Evolutionary conservation across 2,888 invertebrate species (phyloP).

Genomic region (Drosophila picticornis): DNA sequence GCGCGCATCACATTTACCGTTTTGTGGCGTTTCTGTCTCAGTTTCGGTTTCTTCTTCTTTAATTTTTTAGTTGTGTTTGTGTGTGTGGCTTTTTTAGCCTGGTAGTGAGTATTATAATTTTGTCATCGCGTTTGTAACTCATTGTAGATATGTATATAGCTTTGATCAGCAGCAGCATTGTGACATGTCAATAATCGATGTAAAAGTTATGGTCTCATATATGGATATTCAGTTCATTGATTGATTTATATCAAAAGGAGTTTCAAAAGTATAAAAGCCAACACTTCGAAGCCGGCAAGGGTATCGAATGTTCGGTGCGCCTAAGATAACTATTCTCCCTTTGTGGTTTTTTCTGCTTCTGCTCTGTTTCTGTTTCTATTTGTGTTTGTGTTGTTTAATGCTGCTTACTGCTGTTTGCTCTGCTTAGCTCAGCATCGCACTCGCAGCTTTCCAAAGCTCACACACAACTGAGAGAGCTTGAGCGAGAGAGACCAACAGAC

Average conservation of each 20-base stretch:
- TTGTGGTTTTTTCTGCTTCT: slow-evolving; percentile 31
- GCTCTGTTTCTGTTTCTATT: slow-evolving; percentile 49
- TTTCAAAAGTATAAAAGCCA: not conserved
- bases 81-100: not conserved
- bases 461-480: slow-evolving; percentile 26
- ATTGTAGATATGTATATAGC: not conserved
- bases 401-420: slow-evolving; percentile 41
- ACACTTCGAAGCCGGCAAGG: not conserved
- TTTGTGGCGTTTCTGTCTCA: slow-evolving; percentile 58
- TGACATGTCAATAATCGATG: not conserved
- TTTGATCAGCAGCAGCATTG: not conserved
- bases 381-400: slow-evolving; percentile 52
- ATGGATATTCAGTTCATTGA: not conserved
- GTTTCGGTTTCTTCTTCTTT: slow-evolving; percentile 46
- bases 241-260: not conserved
- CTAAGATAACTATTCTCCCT: not conserved
- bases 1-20: slow-evolving; percentile 76
- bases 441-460: slow-evolving; percentile 58
- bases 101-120: not conserved
- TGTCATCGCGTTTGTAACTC: not conserved
- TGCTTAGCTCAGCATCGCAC: slow-evolving; percentile 26
- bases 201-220: not conserved
- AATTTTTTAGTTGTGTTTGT: slow-evolving; percentile 33
- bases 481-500: slow-evolving; percentile 30
- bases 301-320: not conserved